Conservation (phyloP, 2,797 vertebrate genomes). For the Dendrocincla tyrannina region DNA sequence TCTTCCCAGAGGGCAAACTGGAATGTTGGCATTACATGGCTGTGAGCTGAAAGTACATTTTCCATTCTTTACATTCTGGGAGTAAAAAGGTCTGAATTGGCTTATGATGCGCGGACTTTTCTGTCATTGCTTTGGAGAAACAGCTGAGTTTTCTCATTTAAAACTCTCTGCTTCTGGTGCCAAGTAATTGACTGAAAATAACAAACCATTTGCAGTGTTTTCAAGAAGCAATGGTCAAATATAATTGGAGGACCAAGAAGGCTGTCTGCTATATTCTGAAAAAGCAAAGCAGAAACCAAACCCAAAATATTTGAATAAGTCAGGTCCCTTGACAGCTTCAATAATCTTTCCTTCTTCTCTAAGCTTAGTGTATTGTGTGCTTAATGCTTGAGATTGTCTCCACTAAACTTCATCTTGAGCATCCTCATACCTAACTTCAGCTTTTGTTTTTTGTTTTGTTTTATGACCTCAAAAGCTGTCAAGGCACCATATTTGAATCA, state of each 20-base stretch:
- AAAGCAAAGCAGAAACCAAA: not conserved
- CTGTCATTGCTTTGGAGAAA: not conserved
- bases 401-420: slow-evolving; percentile 28
- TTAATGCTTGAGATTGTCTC: slow-evolving; percentile 10
- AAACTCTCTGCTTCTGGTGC: not conserved
- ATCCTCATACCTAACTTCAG: slow-evolving; percentile 1
- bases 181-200: not conserved
- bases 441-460: not conserved
- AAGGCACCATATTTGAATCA: not conserved
- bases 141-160: not conserved
- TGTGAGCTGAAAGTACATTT: not conserved
- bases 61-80: not conserved
- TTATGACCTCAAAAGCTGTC: not conserved
- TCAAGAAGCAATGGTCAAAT: not conserved
- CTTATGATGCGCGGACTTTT: not conserved
- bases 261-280: not conserved
- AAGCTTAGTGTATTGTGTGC: slow-evolving; percentile 1
- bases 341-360: not conserved
- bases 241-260: not conserved
- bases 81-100: not conserved
- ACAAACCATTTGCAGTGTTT: not conserved
- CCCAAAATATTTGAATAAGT: not conserved
- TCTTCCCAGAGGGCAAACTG: not conserved
- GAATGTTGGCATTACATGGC: not conserved
- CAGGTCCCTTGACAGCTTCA: slow-evolving; percentile 16